A percentile compares a stretch with the other conserved stretches of the same genome.
These are phyloP conservation scores for Corythornis cristatus DNA, from an alignment of 2,113 vertebrate genomes.

Conservation along the genomic window DNA sequence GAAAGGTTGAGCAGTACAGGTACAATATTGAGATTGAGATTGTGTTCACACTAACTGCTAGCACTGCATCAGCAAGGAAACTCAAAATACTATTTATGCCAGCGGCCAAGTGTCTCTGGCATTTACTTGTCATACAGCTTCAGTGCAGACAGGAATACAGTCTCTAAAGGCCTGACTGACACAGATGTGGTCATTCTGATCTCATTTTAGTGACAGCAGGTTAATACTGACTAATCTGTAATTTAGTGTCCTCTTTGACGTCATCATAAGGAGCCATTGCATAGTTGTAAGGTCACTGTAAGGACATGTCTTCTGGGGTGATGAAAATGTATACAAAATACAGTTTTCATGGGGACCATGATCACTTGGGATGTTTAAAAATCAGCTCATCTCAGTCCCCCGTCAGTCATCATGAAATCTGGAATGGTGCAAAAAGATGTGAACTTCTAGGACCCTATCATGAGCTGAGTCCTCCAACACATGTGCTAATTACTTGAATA, in stretches of 20 bases:
- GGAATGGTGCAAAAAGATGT: conserved; percentile 20
- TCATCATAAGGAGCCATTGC: not conserved
- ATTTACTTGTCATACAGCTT: not conserved
- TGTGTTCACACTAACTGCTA: not conserved
- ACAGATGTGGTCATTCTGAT: not conserved
- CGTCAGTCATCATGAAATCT: not conserved
- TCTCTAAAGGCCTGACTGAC: not conserved
- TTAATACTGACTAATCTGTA: not conserved
- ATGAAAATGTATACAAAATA: not conserved
- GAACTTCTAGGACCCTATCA: not conserved
- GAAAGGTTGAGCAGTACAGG: not conserved
- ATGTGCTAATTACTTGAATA: conserved; percentile 35
- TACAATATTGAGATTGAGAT: not conserved
- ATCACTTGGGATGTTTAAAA: not conserved
- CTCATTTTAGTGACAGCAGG: not conserved
- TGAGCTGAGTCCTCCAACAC: not conserved
- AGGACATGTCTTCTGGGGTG: not conserved
- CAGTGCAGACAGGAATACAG: not conserved
- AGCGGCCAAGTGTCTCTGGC: not conserved
- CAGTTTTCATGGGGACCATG: not conserved
- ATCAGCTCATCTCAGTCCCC: not conserved
- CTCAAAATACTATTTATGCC: not conserved
- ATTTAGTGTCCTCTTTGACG: not conserved
- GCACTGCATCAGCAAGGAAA: not conserved
- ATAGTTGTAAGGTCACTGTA: not conserved